Percentiles rank a stretch among this genome's conserved stretches.
phyloP scores from a whole-genome alignment of 2,113 vertebrate species.

The Dromaius novaehollandiae region DNA sequence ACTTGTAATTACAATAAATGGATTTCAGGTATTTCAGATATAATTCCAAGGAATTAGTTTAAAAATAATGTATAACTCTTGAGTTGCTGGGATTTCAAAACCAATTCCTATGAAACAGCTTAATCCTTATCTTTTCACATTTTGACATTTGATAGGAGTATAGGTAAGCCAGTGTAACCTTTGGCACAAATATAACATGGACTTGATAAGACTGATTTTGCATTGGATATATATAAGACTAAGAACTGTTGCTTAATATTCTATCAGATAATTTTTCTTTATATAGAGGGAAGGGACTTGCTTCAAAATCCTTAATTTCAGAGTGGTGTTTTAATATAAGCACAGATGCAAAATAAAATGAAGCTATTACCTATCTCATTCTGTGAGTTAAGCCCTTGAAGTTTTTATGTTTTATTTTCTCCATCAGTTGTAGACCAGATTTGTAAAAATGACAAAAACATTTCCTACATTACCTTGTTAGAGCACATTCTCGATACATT shows the following conservation, averaged over 20 bases:
- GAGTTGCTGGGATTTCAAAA: slow-evolving; percentile 9
- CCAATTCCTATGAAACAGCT: background rate
- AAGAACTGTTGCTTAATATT: background rate
- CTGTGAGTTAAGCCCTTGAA: background rate
- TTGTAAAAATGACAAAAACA: background rate
- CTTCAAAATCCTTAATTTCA: background rate
- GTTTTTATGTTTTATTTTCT: background rate
- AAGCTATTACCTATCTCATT: background rate
- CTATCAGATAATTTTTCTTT: background rate
- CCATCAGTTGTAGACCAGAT: background rate
- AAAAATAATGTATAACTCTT: background rate
- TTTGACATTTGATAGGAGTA: background rate
- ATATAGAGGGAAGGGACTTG: background rate
- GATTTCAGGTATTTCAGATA: background rate
- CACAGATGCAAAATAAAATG: background rate
- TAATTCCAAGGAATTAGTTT: background rate
- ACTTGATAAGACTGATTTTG: background rate
- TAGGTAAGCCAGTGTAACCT: background rate
- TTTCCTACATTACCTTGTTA: background rate
- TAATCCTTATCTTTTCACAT: background rate
- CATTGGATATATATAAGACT: background rate
- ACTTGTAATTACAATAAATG: background rate
- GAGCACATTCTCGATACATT: background rate
- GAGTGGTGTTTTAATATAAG: background rate
- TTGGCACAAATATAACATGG: background rate